Base-by-base conservation (phyloP, 2,113 vertebrate species). In the Tychaedon coryphoeus region DNA sequence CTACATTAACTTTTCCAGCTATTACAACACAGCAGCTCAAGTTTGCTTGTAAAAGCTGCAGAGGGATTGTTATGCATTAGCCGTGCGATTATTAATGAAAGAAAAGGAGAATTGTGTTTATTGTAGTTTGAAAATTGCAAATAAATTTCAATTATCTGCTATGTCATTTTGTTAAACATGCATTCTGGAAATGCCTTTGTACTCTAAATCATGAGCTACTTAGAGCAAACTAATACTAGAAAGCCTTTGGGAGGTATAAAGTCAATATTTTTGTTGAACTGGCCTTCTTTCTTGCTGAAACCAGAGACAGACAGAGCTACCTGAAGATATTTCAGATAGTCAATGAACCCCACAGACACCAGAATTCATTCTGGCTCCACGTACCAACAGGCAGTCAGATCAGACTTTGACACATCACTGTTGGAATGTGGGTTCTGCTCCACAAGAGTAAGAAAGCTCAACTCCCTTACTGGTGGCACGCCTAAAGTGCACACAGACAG, bases 1-100 rank as follows among this genome's bases (percentile, higher is more conserved):
- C 99, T 99, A 99, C 99, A 99, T 99, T 99, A 99, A 99, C 99
- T 99, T 99, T 98, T 98, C 97, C 98, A 97, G 98, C 98, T 98
- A 99, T 99, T 99, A 99, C 98, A 98, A 98, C 96, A 97, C 95
- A 98, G 98, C 98, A 98, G 98, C 98, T 98, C 97, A 98, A 98
- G 98, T 98, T 98, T 98, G 98, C 99, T 99, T 98, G 98, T 99
- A 98, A 97, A 98, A 98, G 98, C 98, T 98, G 98, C 97, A 97
- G 97, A 95, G 98, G 98, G 98, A 98, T 98, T 98, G 98, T 98
- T 98, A 98, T 98, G 98, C 98, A 98, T 98, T 98, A 98, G 98
- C 98, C 95, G 96, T 98, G 98, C 93, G 97, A 98, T 98, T 98
- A 99, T 98, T 98, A 98, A 99, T 99, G 98, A 98, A 98, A 98